Conservation (phyloP, 2,113 vertebrate species). For the Cryptotis parvus region DNA sequence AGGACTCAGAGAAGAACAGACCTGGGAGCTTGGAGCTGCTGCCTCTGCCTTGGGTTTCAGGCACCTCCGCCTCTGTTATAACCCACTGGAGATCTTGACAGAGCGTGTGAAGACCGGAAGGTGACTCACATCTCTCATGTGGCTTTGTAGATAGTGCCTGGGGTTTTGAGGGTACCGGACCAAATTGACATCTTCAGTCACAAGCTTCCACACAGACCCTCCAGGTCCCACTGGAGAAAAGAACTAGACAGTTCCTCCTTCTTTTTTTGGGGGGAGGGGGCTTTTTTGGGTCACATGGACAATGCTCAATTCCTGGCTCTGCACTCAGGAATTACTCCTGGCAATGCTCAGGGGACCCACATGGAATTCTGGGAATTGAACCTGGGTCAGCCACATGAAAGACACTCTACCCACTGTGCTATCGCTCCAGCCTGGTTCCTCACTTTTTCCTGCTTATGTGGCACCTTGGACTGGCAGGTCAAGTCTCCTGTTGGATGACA, state of each 20-base stretch:
- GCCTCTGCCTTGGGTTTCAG: background rate
- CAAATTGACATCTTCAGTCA: background rate
- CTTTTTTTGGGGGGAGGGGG: no score
- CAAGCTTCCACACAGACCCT: background rate
- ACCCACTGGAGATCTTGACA: background rate
- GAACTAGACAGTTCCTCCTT: background rate
- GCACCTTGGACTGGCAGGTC: background rate
- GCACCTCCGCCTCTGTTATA: no score
- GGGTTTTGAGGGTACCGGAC: background rate
- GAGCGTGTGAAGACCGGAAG: background rate
- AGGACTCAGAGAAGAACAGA: background rate
- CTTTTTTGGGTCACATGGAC: no score
- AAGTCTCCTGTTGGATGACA: no score
- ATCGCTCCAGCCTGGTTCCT: no score
- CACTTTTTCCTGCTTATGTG: rapidly evolving
- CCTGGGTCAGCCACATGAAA: no score
- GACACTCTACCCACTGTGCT: no score
- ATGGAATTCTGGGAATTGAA: no score
- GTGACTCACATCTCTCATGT: constrained; percentile 16
- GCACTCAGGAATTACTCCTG: no score
- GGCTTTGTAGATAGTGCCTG: no score
- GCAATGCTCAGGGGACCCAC: no score
- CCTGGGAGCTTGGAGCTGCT: background rate
- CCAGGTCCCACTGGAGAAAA: background rate
- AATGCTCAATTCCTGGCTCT: no score